These are phyloP conservation scores for Heliconius eleuchia DNA, from an alignment of 1,140 invertebrate genomes.

Conservation along the genomic window DNA sequence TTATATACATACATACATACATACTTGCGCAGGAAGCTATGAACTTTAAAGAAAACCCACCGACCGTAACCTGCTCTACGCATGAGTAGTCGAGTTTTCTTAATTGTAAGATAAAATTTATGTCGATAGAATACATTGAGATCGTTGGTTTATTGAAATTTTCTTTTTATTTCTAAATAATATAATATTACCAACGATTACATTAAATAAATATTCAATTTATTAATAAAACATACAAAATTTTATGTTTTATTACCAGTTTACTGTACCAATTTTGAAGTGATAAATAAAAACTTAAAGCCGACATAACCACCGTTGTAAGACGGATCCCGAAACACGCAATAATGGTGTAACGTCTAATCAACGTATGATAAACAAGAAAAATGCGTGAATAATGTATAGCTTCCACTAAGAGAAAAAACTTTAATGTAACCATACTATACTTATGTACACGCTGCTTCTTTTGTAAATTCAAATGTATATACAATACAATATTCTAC, in stretches of 20 bases:
- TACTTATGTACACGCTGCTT: constrained; percentile 35
- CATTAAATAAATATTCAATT: neutral
- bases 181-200: neutral
- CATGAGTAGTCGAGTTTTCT: constrained; percentile 55
- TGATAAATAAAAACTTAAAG: constrained; percentile 38
- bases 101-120: constrained; percentile 48
- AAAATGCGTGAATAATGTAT: constrained; percentile 74
- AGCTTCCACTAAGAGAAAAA: constrained; percentile 55
- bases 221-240: neutral
- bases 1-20: constrained; percentile 37
- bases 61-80: constrained; percentile 54
- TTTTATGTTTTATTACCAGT: constrained; percentile 34
- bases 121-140: constrained; percentile 29
- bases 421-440: constrained; percentile 50
- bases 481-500: neutral
- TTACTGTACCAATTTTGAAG: constrained; percentile 33
- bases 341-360: constrained; percentile 58
- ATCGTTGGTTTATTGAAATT: constrained; percentile 1
- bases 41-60: constrained; percentile 59
- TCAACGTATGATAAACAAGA: constrained; percentile 65
- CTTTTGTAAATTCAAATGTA: constrained; percentile 33
- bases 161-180: neutral
- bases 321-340: constrained; percentile 64
- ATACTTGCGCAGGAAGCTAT: constrained; percentile 50
- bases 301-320: constrained; percentile 34